A percentile compares a stretch with the other conserved stretches of the same genome.
These are phyloP conservation scores for Beaufortia kweichowensis DNA, from an alignment of 2,113 vertebrate species.

Conservation along the genomic window DNA sequence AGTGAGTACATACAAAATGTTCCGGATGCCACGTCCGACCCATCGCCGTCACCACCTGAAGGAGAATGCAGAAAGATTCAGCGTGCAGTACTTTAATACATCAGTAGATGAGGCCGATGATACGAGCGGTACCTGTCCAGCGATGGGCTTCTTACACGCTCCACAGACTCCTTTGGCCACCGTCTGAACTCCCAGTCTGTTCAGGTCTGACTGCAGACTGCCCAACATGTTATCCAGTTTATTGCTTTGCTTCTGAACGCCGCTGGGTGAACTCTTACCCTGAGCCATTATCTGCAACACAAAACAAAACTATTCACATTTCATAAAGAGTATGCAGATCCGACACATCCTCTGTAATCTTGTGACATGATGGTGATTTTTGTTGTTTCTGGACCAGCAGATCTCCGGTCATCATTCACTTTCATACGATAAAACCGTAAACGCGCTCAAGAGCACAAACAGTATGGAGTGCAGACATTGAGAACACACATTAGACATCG, in stretches of 20 bases:
- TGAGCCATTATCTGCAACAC: slow-evolving; percentile 89
- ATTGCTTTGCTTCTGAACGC: slow-evolving; percentile 77
- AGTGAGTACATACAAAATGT: slow-evolving; percentile 98
- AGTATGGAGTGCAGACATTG: too few species aligned
- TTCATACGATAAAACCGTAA: too few species aligned
- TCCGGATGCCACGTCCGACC: slow-evolving; percentile 98
- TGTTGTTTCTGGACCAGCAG: too few species aligned
- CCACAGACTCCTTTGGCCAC: slow-evolving; percentile 97
- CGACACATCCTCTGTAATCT: too few species aligned
- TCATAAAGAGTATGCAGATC: neutral
- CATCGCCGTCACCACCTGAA: slow-evolving; percentile 96
- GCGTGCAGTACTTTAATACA: too few species aligned
- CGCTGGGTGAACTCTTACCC: slow-evolving; percentile 81
- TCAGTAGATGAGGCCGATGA: too few species aligned
- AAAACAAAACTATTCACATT: slow-evolving; percentile 2
- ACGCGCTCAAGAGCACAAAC: too few species aligned
- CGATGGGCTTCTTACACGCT: slow-evolving; percentile 96
- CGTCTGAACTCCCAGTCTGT: slow-evolving; percentile 93
- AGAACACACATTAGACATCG: too few species aligned
- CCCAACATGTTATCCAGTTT: slow-evolving; percentile 98
- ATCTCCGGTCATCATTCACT: too few species aligned
- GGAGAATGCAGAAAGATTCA: neutral
- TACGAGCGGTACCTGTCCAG: slow-evolving; percentile 96
- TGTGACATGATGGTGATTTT: too few species aligned
- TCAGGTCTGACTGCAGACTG: slow-evolving; percentile 95